Percentiles rank a stretch among this genome's conserved stretches.
These are phyloP conservation scores for Poecilia gillii DNA, from an alignment of 2,797 vertebrate species.

Conservation along the genomic window DNA sequence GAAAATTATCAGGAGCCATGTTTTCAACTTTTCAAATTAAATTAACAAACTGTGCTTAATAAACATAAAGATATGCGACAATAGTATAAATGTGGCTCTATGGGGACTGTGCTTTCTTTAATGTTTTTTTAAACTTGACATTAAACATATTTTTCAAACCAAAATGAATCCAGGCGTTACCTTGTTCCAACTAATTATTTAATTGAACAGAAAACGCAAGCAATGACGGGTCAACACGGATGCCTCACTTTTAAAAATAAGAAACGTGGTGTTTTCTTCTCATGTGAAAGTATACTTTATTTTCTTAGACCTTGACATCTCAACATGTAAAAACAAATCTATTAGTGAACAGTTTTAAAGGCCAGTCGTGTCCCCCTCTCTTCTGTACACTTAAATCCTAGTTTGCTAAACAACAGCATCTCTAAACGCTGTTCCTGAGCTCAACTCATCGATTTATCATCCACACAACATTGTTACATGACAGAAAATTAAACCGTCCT, in stretches of 20 bases:
- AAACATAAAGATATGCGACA: neutral
- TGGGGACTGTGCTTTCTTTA: neutral
- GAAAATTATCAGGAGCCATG: neutral
- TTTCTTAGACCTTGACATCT: conserved; percentile 25
- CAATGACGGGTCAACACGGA: neutral
- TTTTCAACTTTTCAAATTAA: neutral
- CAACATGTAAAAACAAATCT: conserved; percentile 28
- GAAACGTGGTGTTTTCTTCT: neutral
- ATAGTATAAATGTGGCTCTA: neutral
- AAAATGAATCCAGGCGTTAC: neutral
- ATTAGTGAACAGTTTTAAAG: conserved; percentile 28
- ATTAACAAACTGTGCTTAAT: neutral
- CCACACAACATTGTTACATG: neutral
- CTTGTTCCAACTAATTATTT: neutral
- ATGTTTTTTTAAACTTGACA: neutral
- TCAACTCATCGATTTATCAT: conserved; percentile 16
- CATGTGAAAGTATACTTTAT: neutral
- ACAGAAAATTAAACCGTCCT: conserved; percentile 5
- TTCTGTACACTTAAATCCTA: conserved; percentile 15
- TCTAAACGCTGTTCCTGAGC: neutral
- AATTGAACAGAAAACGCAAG: too few relatives aligned
- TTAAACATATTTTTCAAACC: neutral
- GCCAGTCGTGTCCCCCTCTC: conserved; percentile 1
- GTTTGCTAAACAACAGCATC: conserved; percentile 8
- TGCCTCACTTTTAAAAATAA: neutral